These are phyloP conservation scores for Xestia ashworthii DNA, from an alignment of 2,888 invertebrate genomes.

Conservation along the genomic window DNA sequence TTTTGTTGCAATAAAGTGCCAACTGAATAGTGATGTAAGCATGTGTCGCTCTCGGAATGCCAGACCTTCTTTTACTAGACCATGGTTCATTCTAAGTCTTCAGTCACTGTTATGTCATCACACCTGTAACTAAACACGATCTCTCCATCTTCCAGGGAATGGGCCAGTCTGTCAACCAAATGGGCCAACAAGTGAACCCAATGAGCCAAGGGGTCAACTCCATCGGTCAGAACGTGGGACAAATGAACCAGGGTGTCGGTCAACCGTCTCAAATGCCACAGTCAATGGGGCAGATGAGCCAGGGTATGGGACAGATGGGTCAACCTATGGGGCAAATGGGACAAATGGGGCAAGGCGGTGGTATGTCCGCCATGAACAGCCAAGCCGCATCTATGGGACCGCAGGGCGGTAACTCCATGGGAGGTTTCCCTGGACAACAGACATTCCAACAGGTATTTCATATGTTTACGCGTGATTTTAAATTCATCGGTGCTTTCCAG, in stretches of 20 bases:
- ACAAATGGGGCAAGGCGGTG: conserved; percentile 87
- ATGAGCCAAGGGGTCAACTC: conserved; percentile 87
- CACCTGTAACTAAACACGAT: not conserved
- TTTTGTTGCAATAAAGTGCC: no score
- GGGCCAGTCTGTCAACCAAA: conserved; percentile 87
- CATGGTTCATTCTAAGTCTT: not conserved
- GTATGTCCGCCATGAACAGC: conserved; percentile 87
- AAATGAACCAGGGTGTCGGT: conserved; percentile 88
- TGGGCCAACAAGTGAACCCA: conserved; percentile 88
- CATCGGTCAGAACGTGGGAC: conserved; percentile 86
- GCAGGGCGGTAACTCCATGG: conserved; percentile 87
- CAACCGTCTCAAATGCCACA: conserved; percentile 86
- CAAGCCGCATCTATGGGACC: conserved; percentile 89
- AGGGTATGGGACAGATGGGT: conserved; percentile 87
- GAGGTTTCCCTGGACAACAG: conserved; percentile 89
- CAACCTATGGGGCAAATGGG: conserved; percentile 90
- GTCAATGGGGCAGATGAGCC: conserved; percentile 86
- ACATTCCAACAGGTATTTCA: conserved; percentile 87
- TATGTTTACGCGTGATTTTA: not conserved
- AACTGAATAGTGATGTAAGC: no score
- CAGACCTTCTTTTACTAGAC: no score
- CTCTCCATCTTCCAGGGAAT: conserved; percentile 79
- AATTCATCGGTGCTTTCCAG: not conserved
- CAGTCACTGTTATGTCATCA: not conserved
- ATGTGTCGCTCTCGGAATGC: no score